These are phyloP conservation scores for Parazoanthus darwini DNA, from an alignment of 92 coral and sea anemone species.

Conservation along the genomic window DNA sequence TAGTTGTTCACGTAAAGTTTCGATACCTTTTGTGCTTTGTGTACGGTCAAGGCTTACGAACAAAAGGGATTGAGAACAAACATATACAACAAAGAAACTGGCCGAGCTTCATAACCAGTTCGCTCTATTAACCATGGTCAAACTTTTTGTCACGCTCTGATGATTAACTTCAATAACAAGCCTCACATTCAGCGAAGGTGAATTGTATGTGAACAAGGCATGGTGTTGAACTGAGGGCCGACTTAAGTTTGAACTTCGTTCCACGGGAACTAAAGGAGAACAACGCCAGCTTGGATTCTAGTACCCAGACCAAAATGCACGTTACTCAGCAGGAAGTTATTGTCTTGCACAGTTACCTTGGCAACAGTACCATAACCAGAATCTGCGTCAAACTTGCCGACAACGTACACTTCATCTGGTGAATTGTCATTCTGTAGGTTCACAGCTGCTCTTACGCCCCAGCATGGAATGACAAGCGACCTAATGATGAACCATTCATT, in stretches of 20 bases:
- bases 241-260: too few relatives aligned
- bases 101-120: too few relatives aligned
- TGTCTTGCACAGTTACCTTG: slow-evolving; percentile 41
- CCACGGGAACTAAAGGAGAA: slow-evolving; percentile 25
- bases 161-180: too few relatives aligned
- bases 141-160: too few relatives aligned
- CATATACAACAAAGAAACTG: too few relatives aligned
- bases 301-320: slow-evolving; percentile 47
- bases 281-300: slow-evolving; percentile 63
- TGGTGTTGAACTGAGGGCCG: neutral
- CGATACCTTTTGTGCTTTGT: too few relatives aligned
- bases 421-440: slow-evolving; percentile 23
- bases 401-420: slow-evolving; percentile 50
- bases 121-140: too few relatives aligned
- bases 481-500: slow-evolving; percentile 53
- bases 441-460: slow-evolving; percentile 63
- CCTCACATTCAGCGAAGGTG: too few relatives aligned
- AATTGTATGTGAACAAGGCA: neutral
- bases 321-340: slow-evolving; percentile 32
- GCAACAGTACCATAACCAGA: slow-evolving; percentile 58
- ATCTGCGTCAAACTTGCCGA: slow-evolving; percentile 48
- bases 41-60: too few relatives aligned
- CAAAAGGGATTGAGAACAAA: too few relatives aligned
- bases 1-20: too few relatives aligned
- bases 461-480: slow-evolving; percentile 48